phyloP scores from a whole-genome alignment of 2,797 vertebrate species.

The Myotis planiceps region DNA sequence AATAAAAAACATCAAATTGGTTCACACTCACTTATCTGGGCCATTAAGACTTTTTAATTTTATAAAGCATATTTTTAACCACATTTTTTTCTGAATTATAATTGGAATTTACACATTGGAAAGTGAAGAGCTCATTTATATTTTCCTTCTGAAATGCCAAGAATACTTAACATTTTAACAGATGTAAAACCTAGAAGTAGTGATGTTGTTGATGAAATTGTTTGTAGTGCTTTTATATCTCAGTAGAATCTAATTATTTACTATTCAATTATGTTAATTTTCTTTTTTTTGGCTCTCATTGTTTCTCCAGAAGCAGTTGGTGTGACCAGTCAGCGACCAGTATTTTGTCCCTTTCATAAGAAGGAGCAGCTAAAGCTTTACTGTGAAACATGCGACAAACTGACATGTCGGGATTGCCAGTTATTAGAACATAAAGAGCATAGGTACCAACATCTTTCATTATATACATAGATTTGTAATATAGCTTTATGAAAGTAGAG shows the following conservation, averaged over 20 bases:
- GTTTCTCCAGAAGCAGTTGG: conserved; percentile 92
- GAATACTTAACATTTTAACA: neutral
- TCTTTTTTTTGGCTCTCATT: conserved; percentile 50
- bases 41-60: conserved; percentile 4
- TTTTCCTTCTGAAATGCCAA: conserved; percentile 48
- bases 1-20: neutral
- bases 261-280: conserved; percentile 17
- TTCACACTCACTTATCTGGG: neutral
- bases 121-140: neutral
- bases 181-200: neutral
- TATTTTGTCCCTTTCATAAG: conserved; percentile 98
- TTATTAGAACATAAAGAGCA: conserved; percentile 98
- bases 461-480: neutral
- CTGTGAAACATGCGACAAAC: conserved; percentile 97
- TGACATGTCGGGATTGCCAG: conserved; percentile 98
- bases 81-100: conserved; percentile 16
- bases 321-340: conserved; percentile 93
- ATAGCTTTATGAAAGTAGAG: neutral
- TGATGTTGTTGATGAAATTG: neutral
- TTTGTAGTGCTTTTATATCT: neutral
- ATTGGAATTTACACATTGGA: conserved; percentile 1
- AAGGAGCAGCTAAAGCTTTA: conserved; percentile 98
- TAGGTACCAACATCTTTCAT: conserved; percentile 88
- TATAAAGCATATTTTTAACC: conserved; percentile 12
- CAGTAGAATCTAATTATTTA: neutral